Base-by-base conservation (phyloP, 1,140 invertebrate species). In the Scaptomyza graminum region DNA sequence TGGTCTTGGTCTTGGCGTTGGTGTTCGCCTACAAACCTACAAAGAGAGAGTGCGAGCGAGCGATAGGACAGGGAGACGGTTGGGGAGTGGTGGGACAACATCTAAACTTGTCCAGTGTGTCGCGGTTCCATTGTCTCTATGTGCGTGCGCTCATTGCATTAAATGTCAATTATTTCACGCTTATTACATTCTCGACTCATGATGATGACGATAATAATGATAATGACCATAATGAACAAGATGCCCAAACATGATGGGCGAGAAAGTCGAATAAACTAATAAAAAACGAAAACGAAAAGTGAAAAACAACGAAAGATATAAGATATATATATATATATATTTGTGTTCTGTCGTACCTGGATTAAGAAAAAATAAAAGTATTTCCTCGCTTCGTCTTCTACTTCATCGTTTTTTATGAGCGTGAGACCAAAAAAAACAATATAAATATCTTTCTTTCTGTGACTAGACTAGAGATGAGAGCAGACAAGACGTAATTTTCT, bases 151-250 rank as follows among this genome's bases (percentile, higher is more conserved):
- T 88, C 37, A 41, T 88, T 83, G 71, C 83, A n/a, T 83, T 87
- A 87, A 87, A 87, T 88, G 83, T 87, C 83, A 87, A 87, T 88
- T 87, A 87, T 88, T 88, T 87, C 83, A 87, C 83, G 79, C 83
- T 87, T 88, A 88, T 88, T 88, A 79, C 68, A 85, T 82, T 87
- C 76, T 82, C 52, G 13, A 46, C 25, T 16, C 22, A 57, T 80
- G 77, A 80, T 72, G 60, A 55, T 66, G 52, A 62, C 6, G 72
- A 41, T n/a, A 51, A 68, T 59, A 52, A 22, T 51, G 66, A 34
- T 34, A 7, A 34, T 34, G 31, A 34, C 31, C 31, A 34, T 34
- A 34, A 34, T 34, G 31, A 34, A 34, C 31, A 34, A 9, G 31
- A 34, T 34, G 31, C 7, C 8, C 31, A 15, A n/a, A n/a, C n/a